A percentile compares a stretch with the other conserved stretches of the same genome.
These are phyloP conservation scores for Halocaridina rubra DNA, from an alignment of 2,888 invertebrate species.

Conservation along the genomic window DNA sequence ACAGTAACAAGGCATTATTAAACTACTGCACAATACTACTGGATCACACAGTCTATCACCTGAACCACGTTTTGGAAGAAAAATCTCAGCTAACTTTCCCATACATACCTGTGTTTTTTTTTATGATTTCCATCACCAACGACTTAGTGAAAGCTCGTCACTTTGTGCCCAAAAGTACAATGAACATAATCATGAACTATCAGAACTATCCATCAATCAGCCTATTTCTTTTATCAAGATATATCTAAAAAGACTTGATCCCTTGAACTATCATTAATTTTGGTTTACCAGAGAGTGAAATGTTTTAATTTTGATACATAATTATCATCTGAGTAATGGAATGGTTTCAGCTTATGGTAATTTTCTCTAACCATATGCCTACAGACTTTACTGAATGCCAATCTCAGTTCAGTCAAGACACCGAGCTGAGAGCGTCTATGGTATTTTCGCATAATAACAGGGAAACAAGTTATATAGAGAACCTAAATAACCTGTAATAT, in stretches of 20 bases:
- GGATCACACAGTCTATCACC: not conserved
- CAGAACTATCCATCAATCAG: not conserved
- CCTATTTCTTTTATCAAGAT: not conserved
- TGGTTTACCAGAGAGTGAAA: too few relatives aligned
- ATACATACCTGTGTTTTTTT: not conserved
- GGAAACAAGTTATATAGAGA: too few relatives aligned
- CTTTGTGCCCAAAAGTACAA: not conserved
- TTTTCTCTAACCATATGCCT: too few relatives aligned
- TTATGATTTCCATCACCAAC: not conserved
- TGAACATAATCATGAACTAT: not conserved
- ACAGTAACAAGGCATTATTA: not conserved
- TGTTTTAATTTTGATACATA: too few relatives aligned
- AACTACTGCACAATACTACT: not conserved
- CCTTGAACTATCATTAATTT: not conserved
- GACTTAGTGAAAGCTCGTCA: not conserved
- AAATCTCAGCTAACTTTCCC: not conserved
- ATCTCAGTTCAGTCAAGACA: too few relatives aligned
- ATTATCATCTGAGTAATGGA: too few relatives aligned
- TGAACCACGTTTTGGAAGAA: not conserved
- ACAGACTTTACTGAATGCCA: too few relatives aligned
- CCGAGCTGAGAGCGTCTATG: too few relatives aligned
- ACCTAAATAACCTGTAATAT: too few relatives aligned
- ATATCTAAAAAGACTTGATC: not conserved
- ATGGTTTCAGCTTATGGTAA: too few relatives aligned
- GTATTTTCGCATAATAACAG: too few relatives aligned